Evolutionary conservation across 1,140 invertebrate genomes (phyloP).

Genomic region (Drosophila melanogaster): Release_6_plus_ISO1_MT NT_033779.5:15157501-15158000

Average conservation of each 20-base stretch:
- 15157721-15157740: no score
- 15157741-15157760: no score
- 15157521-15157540: not conserved
- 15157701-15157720: no score
- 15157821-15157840: not conserved
- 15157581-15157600: no score
- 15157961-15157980: conserved; percentile 18
- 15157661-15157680: no score
- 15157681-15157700: no score
- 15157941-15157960: conserved; percentile 27
- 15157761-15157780: no score
- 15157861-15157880: conserved; percentile 34
- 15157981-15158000: conserved; percentile 3
- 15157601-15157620: no score
- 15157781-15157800: not conserved
- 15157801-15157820: not conserved
- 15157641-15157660: no score
- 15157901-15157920: conserved; percentile 21
- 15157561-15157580: not conserved
- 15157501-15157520: not conserved
- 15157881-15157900: conserved; percentile 16
- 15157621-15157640: no score
- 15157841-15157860: conserved; percentile 1
- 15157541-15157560: not conserved
- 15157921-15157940: conserved; percentile 39